Evolutionary conservation across 2,113 vertebrate genomes (phyloP).

Genomic region (Callopanchax toddi): DNA sequence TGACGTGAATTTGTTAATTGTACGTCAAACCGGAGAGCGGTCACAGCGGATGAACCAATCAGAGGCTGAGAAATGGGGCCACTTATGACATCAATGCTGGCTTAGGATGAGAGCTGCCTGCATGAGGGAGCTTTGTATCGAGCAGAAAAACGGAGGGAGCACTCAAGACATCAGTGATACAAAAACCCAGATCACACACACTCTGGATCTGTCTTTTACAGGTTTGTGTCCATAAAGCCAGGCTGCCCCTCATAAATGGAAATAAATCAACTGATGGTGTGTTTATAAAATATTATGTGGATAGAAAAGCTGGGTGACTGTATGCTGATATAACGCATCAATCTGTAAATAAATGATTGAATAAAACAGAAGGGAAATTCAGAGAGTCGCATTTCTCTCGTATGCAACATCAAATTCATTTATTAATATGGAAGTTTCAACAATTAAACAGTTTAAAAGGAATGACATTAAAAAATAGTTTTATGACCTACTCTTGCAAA

Average conservation of each 20-base stretch:
- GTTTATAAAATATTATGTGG: background rate
- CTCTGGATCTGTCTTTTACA: slow-evolving; percentile 16
- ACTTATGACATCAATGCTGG: slow-evolving; percentile 74
- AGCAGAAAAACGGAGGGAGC: slow-evolving; percentile 67
- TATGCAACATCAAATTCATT: no score
- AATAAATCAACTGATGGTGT: slow-evolving; percentile 4
- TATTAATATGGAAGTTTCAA: no score
- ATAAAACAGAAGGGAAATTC: no score
- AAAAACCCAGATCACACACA: slow-evolving; percentile 22
- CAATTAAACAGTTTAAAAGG: no score
- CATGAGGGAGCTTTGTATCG: slow-evolving; percentile 69
- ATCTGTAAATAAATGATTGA: no score
- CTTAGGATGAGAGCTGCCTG: slow-evolving; percentile 62
- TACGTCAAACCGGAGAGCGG: slow-evolving; percentile 63
- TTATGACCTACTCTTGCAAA: no score
- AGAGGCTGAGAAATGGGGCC: slow-evolving; percentile 67
- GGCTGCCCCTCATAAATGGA: no score
- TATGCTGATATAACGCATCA: no score
- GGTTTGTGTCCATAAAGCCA: no score
- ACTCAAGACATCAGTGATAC: slow-evolving; percentile 37
- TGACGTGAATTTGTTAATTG: slow-evolving; percentile 65
- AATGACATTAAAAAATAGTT: no score
- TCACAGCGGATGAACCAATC: slow-evolving; percentile 60
- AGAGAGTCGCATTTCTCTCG: no score
- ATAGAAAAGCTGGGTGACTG: no score